Evolutionary conservation across 2,797 vertebrate genomes (phyloP).

Genomic region (Thripadectes ignobilis): DNA sequence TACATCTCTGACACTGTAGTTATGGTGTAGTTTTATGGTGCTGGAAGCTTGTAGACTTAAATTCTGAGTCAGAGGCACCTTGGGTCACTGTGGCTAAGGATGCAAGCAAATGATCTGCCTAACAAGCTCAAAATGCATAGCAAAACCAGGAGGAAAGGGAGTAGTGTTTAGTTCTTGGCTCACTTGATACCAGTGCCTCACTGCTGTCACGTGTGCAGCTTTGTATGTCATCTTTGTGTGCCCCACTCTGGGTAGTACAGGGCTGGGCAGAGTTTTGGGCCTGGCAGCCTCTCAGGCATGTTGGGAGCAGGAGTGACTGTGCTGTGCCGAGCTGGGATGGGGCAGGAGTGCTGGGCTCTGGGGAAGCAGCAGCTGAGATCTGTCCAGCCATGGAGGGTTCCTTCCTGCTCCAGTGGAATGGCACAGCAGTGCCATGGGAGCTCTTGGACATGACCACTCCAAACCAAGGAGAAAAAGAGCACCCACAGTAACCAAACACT

Average conservation of each 20-base stretch:
- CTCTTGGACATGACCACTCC: neutral
- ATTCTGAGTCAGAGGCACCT: neutral
- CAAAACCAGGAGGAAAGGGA: neutral
- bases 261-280: neutral
- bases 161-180: neutral
- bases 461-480: neutral
- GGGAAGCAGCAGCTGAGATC: neutral
- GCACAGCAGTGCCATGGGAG: neutral
- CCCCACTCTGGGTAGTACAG: accelerated
- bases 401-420: neutral
- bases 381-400: neutral
- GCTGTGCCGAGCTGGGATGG: neutral
- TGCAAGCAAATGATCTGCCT: neutral
- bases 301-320: neutral
- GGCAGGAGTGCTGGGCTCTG: accelerated
- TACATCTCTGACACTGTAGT: neutral
- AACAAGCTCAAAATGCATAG: neutral
- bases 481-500: neutral
- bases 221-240: neutral
- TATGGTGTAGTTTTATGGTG: neutral
- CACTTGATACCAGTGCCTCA: neutral
- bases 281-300: neutral
- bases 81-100: neutral
- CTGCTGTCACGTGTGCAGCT: accelerated
- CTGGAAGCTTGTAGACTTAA: neutral